These are phyloP conservation scores for Trachythela sp. DNA, from an alignment of 64 coral and sea anemone genomes.

Conservation along the genomic window DNA sequence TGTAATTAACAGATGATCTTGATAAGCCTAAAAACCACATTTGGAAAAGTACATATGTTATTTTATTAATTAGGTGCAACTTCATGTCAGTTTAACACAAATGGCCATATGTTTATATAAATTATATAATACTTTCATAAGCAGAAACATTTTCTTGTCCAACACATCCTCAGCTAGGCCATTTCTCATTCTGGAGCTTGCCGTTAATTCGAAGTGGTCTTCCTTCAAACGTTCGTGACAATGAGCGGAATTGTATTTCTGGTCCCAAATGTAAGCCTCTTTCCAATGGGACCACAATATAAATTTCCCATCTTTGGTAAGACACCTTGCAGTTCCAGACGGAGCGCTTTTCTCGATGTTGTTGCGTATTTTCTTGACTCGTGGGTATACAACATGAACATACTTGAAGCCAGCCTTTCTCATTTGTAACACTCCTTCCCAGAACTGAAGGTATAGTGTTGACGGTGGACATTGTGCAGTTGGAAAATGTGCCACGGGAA, in stretches of 20 bases:
- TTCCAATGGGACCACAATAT: slow-evolving; percentile 22
- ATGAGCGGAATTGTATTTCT: not conserved
- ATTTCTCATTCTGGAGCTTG: not conserved
- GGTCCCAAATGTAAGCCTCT: slow-evolving; percentile 4
- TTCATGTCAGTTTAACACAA: too few relatives aligned
- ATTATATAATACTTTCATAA: not conserved
- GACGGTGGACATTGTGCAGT: too few relatives aligned
- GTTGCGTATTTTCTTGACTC: slow-evolving; percentile 14
- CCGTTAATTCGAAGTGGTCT: not conserved
- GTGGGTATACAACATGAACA: too few relatives aligned
- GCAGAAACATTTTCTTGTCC: not conserved
- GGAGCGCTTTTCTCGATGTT: not conserved
- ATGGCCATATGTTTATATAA: not conserved
- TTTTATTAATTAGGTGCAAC: too few relatives aligned
- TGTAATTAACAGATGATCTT: not conserved
- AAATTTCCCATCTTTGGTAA: not conserved
- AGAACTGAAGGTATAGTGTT: too few relatives aligned
- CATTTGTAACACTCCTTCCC: too few relatives aligned
- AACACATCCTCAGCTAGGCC: not conserved
- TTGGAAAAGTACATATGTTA: too few relatives aligned
- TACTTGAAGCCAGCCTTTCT: too few relatives aligned
- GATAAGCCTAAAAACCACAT: not conserved
- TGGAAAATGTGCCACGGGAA: too few relatives aligned
- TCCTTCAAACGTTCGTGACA: not conserved
- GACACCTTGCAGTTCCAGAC: not conserved